Conservation (phyloP, 2,113 vertebrate genomes). For the Elachura formosa region DNA sequence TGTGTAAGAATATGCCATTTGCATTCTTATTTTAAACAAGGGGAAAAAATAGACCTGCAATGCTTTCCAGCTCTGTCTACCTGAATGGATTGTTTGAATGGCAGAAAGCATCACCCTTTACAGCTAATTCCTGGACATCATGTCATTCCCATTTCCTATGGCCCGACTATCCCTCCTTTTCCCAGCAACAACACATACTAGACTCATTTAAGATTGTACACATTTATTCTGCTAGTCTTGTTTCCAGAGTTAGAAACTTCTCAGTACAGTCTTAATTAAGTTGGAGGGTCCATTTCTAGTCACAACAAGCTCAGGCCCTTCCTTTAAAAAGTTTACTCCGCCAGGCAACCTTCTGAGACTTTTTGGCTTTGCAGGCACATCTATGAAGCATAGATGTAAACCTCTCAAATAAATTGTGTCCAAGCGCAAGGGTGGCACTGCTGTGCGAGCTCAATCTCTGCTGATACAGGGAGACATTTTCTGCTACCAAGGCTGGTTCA, state of each 20-base stretch:
- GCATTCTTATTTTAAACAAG: neutral
- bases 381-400: neutral
- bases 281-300: neutral
- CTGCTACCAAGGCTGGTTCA: neutral
- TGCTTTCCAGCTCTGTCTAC: neutral
- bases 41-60: neutral
- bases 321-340: neutral
- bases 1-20: neutral
- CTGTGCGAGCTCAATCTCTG: neutral
- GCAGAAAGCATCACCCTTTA: neutral
- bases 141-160: neutral
- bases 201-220: neutral
- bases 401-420: neutral
- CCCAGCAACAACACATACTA: neutral
- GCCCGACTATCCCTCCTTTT: neutral
- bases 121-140: neutral
- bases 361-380: neutral
- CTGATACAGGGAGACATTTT: accelerated
- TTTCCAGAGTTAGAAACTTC: neutral
- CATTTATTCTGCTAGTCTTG: neutral
- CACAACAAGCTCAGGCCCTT: neutral
- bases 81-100: neutral
- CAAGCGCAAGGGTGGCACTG: neutral
- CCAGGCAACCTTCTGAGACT: neutral
- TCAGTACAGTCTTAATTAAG: neutral